Evolutionary conservation across 2,888 invertebrate genomes (phyloP), one percentile per base, ranked within the genome.

Genomic region (Brachyptera putata): DNA sequence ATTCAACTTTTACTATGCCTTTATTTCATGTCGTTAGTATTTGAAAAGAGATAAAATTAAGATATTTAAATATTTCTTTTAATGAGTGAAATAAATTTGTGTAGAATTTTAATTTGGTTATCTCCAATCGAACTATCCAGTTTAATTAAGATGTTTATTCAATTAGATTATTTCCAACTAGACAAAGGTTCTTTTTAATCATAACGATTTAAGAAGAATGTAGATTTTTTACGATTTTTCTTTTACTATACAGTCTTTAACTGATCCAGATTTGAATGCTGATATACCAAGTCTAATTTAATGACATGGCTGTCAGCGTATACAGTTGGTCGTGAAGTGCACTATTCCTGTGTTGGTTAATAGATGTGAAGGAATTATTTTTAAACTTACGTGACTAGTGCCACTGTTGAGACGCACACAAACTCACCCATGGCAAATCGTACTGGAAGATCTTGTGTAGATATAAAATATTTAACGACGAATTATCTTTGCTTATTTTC

Each of bases 31-130:
- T 14, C 41, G 2, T 41, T 41, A 5, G 41, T 41, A 21, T 41
- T 16, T 18, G 18, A 21, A 41, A 4, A 41, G 18, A 2, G 2
- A 7, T 1, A 2, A n/a, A 24, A 46, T 46, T 46, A 24, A 46
- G 46, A 22, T 46, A 46, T 46, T 22, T 3, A 46, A 46, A 46
- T 46, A 46, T 18, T 43, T 43, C 21, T 9, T 43, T 43, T 43
- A 18, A 46, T 24, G 46, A 46, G 46, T n/a, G 21, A 22, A 41
- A 18, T 16, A 21, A 18, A 18, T 41, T 41, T n/a, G 41, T 41
- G 18, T 41, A 41, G 41, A 41, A 41, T 41, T 41, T 41, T 18
- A 41, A 18, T 14, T 41, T 16, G 18, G 21, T n/a, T 5, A 41
- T 41, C n/a, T n/a, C n/a, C n/a, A n/a, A n/a, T n/a, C n/a, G n/a